phyloP scores from a whole-genome alignment of 2,113 vertebrate species.

The Thamnaconus septentrionalis region DNA sequence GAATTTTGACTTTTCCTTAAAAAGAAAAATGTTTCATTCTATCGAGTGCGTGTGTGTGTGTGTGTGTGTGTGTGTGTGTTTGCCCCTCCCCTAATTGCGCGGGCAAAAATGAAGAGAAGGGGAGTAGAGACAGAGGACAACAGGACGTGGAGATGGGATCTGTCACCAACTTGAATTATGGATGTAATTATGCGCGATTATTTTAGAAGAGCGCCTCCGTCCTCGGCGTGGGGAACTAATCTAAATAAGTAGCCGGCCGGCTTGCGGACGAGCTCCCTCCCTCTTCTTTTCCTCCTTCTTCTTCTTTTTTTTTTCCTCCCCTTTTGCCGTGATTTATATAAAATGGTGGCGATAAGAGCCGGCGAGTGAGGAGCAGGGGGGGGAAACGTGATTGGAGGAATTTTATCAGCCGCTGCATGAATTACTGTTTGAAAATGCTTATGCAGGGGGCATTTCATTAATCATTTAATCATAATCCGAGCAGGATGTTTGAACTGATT shows the following conservation, averaged over 20 bases:
- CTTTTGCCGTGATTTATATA: conserved; percentile 94
- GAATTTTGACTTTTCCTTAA: conserved; percentile 68
- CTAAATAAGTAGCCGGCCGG: conserved; percentile 99
- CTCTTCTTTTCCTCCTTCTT: no score
- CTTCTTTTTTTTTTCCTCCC: no score
- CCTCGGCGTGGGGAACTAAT: conserved; percentile 99
- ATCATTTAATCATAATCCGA: conserved; percentile 99
- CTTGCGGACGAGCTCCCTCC: conserved; percentile 89
- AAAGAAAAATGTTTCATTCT: conserved; percentile 73
- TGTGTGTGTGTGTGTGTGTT: neutral
- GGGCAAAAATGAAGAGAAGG: conserved; percentile 94
- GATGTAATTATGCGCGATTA: conserved; percentile 99
- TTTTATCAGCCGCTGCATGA: conserved; percentile 99
- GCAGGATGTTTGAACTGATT: conserved; percentile 99
- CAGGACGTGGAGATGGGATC: conserved; percentile 98
- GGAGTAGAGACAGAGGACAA: conserved; percentile 95
- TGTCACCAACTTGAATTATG: conserved; percentile 99
- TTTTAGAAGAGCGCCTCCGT: conserved; percentile 98
- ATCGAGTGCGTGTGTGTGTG: no score
- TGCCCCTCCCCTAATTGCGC: conserved; percentile 18
- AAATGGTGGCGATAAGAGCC: conserved; percentile 99
- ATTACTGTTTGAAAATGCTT: conserved; percentile 99
- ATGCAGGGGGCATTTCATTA: conserved; percentile 99
- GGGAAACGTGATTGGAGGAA: conserved; percentile 99
- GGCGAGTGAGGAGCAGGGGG: conserved; percentile 80